Evolutionary conservation across 2,888 invertebrate species (phyloP), one percentile per base, ranked within the genome.

Genomic region (Orchestes rusci): DNA sequence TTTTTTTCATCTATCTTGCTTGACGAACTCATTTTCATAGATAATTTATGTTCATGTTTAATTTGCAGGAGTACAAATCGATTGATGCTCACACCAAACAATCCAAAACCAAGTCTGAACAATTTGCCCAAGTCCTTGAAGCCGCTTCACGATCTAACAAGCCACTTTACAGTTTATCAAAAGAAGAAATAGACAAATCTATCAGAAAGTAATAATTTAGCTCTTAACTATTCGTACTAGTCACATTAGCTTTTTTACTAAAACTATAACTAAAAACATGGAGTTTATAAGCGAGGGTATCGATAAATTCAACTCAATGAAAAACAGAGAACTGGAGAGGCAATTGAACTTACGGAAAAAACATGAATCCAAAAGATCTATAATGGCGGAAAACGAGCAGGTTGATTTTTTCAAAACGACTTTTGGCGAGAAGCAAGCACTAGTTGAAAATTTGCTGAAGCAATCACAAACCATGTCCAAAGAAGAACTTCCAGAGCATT

Each of bases 401-500:
- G 71, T 80, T 36, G 82, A 82, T 52, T 83, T 77, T 61, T 88
- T 87, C 60, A 75, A 79, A 28, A 76, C 76, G 37, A 71, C 77
- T 5, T 87, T 87, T 59, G 74, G 77, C 58, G 74, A 80, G 16
- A 79, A 80, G 52, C 75, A 77, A 13, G 74, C 74, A 52, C 76
- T 76, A 44, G 76, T 88, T 45, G 80, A 81, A 64, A 73, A 76
- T 35, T 67, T 76, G 47, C 65, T 87, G 8, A 65, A 68, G 16
- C 53, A 61, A 34, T 65, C 70, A 2, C 54, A 59, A 12, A 69
- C 71, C 41, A 60, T 77, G 48, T 70, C 80, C 58, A 64, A 67
- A 43, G 63, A 72, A 42, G 59, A 75, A 30, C 65, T 81, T 36
- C 72, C 75, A 2, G 69, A 70, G 37, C 75, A 79, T 55, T 85